Evolutionary conservation across 2,797 vertebrate species (phyloP).

Genomic region (Macrochelys suwanniensis): DNA sequence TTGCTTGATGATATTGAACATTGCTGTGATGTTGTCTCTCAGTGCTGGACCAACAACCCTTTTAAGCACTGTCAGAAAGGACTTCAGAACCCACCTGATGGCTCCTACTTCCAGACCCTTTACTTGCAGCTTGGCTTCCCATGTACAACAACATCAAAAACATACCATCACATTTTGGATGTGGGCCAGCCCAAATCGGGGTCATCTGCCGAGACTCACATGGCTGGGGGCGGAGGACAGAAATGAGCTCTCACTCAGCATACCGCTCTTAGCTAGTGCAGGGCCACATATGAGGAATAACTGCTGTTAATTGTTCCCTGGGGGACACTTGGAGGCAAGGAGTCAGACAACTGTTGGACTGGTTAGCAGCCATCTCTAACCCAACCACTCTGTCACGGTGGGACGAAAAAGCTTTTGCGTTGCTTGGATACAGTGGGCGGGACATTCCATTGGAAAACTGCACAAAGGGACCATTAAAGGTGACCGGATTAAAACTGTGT

Average conservation of each 20-base stretch:
- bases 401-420: not conserved
- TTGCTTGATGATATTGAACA: accelerated
- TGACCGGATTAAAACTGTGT: not conserved
- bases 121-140: not conserved
- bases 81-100: not conserved
- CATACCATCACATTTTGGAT: not conserved
- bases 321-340: not conserved
- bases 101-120: not conserved
- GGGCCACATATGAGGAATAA: not conserved
- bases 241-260: not conserved
- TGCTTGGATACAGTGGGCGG: not conserved
- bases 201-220: not conserved
- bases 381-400: not conserved
- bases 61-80: not conserved
- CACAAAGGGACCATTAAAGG: not conserved
- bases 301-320: not conserved
- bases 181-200: accelerated
- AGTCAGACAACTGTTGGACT: not conserved
- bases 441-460: not conserved
- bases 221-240: not conserved
- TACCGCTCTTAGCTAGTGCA: not conserved
- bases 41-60: accelerated
- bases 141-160: not conserved
- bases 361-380: not conserved
- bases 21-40: accelerated